Percentiles rank a stretch among this genome's conserved stretches.
Evolutionary conservation across 2,888 invertebrate species (phyloP).

Genomic region (Lasioglossum figueresi): DNA sequence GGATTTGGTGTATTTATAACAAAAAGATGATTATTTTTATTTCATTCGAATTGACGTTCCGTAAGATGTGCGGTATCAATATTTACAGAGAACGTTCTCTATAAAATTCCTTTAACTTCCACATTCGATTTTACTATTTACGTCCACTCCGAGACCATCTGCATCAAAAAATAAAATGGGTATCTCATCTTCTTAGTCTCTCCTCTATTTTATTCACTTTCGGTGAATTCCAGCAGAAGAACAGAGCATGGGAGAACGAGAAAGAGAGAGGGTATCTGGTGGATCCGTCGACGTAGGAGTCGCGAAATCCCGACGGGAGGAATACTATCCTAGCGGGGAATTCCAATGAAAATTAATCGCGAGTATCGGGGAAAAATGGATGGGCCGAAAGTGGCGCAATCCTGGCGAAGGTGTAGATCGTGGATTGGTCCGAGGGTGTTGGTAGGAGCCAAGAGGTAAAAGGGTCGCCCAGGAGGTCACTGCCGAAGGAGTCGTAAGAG

Average conservation of each 20-base stretch:
- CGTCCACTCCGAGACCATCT: background rate
- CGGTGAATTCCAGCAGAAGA: background rate
- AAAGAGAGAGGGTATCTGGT: background rate
- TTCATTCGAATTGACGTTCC: background rate
- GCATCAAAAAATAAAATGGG: background rate
- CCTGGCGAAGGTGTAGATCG: conserved; percentile 67
- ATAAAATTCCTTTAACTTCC: background rate
- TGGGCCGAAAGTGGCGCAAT: conserved; percentile 49
- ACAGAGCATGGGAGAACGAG: background rate
- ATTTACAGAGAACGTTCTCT: background rate
- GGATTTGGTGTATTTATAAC: background rate
- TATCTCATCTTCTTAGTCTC: background rate
- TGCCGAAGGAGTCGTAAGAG: conserved; percentile 77
- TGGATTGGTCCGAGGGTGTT: conserved; percentile 69
- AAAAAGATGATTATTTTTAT: background rate
- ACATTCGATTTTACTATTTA: background rate
- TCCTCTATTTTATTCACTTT: background rate
- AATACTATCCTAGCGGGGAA: background rate
- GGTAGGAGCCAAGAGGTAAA: conserved; percentile 75
- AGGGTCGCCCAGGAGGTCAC: conserved; percentile 81
- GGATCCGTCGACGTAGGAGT: conserved; percentile 12
- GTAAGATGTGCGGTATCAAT: background rate
- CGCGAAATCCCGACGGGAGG: background rate
- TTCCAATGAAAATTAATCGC: conserved; percentile 36
- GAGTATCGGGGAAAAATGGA: conserved; percentile 38